A percentile compares a stretch with the other conserved stretches of the same genome.
Conservation (phyloP, 2,888 invertebrate genomes). For the Lepidocyrtoides sp. region DNA sequence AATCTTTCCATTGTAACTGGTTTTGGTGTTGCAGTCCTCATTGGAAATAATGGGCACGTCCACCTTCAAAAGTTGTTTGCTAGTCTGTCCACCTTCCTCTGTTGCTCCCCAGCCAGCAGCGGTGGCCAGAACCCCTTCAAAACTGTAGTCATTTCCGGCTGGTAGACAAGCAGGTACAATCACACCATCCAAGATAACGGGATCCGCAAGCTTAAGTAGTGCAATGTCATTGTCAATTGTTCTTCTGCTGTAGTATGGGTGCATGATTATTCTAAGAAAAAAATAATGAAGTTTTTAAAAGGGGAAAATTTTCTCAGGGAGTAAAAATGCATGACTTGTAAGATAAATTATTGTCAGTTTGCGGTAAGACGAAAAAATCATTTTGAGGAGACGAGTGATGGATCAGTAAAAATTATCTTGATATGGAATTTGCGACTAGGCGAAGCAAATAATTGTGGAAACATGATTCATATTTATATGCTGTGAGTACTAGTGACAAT, state of each 20-base stretch:
- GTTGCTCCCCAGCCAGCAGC: conserved; percentile 81
- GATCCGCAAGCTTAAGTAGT: conserved; percentile 75
- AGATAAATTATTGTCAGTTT: no score
- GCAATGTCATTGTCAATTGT: conserved; percentile 83
- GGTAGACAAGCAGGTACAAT: conserved; percentile 82
- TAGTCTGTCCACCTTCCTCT: conserved; percentile 75
- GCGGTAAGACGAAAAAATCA: no score
- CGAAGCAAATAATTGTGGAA: no score
- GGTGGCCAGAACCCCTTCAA: conserved; percentile 66
- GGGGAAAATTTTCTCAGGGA: no score
- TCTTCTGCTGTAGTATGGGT: conserved; percentile 77
- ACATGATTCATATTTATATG: no score
- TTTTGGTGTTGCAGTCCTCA: conserved; percentile 79
- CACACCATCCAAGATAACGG: conserved; percentile 77
- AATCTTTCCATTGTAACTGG: conserved; percentile 79
- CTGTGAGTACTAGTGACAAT: no score
- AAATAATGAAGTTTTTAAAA: no score
- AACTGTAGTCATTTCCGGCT: conserved; percentile 78
- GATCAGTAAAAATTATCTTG: no score
- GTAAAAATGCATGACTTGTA: no score
- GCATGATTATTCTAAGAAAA: conserved; percentile 81
- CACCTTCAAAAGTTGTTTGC: conserved; percentile 80
- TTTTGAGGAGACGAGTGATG: no score
- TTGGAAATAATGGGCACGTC: conserved; percentile 83
- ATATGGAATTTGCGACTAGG: no score